phyloP scores from a whole-genome alignment of 2,888 invertebrate genomes.

The Endomychus coccineus region DNA sequence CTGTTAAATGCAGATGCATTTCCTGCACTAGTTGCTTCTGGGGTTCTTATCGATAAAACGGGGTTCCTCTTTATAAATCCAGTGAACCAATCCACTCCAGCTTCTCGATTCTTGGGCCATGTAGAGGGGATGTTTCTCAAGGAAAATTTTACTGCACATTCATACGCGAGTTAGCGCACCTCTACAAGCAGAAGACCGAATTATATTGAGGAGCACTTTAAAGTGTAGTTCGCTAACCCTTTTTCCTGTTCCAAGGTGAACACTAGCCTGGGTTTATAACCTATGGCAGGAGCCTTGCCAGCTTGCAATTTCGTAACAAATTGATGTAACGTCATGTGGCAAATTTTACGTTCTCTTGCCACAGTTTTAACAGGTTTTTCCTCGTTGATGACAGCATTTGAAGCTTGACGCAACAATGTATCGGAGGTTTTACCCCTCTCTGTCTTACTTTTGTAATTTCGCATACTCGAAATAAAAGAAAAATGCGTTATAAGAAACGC shows the following conservation, averaged over 20 bases:
- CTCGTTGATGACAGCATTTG: slow-evolving; percentile 19
- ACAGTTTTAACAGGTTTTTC: slow-evolving; percentile 20
- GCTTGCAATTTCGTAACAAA: slow-evolving; percentile 7
- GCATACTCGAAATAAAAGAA: too few species aligned
- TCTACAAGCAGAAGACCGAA: slow-evolving; percentile 13
- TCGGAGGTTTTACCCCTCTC: slow-evolving; percentile 15
- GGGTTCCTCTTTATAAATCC: slow-evolving; percentile 16
- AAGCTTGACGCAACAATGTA: slow-evolving; percentile 14
- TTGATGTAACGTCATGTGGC: slow-evolving; percentile 16
- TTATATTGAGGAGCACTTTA: neutral
- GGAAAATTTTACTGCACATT: slow-evolving; percentile 17
- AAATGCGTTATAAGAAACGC: too few species aligned
- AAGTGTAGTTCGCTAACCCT: neutral
- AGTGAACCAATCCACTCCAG: slow-evolving; percentile 18
- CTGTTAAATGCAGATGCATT: slow-evolving; percentile 20
- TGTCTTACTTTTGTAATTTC: slow-evolving; percentile 12
- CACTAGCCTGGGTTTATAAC: slow-evolving; percentile 2
- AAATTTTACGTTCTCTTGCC: slow-evolving; percentile 17
- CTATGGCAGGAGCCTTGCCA: slow-evolving; percentile 2
- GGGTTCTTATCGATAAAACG: slow-evolving; percentile 16
- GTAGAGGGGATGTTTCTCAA: slow-evolving; percentile 14
- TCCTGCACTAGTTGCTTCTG: slow-evolving; percentile 20
- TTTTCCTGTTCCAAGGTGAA: slow-evolving; percentile 8
- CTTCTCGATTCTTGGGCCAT: slow-evolving; percentile 16
- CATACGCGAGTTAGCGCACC: slow-evolving; percentile 16